Evolutionary conservation across 2,113 vertebrate genomes (phyloP).

Genomic region (Sturnus vulgaris): DNA sequence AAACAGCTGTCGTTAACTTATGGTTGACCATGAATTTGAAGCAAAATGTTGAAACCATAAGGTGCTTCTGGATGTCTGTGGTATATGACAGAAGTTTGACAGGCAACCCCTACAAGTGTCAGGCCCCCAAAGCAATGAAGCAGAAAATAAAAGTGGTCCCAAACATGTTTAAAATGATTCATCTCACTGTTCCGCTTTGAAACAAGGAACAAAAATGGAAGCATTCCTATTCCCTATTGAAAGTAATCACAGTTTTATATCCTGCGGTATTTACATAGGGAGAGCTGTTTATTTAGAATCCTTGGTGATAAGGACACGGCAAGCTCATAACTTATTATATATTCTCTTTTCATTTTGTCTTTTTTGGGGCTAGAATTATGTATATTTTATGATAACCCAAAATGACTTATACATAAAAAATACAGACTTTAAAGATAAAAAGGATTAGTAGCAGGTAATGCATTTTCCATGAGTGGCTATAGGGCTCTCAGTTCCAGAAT

Average conservation of each 20-base stretch:
- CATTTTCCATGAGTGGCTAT: slow-evolving; percentile 89
- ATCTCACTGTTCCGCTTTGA: slow-evolving; percentile 68
- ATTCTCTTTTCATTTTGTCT: slow-evolving; percentile 82
- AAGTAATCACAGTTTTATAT: slow-evolving; percentile 80
- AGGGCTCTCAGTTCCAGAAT: slow-evolving; percentile 78
- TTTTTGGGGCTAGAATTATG: slow-evolving; percentile 76
- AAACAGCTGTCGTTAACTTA: background rate
- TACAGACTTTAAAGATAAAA: slow-evolving; percentile 89
- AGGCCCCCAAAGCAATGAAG: background rate
- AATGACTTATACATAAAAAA: slow-evolving; percentile 87
- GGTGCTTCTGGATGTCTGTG: background rate
- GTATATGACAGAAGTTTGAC: background rate
- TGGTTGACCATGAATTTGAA: background rate
- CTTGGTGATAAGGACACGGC: slow-evolving; percentile 74
- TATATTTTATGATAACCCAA: slow-evolving; percentile 87
- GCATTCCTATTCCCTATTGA: slow-evolving; percentile 74
- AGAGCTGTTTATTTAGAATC: slow-evolving; percentile 81
- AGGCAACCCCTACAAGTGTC: background rate
- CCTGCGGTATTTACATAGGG: slow-evolving; percentile 81
- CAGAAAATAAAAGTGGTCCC: slow-evolving; percentile 48
- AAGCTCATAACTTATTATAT: slow-evolving; percentile 77
- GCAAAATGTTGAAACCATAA: slow-evolving; percentile 5
- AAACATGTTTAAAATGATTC: slow-evolving; percentile 56
- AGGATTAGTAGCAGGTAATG: slow-evolving; percentile 88
- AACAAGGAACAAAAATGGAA: slow-evolving; percentile 65